Evolutionary conservation across 1,140 invertebrate species (phyloP), one percentile per base, ranked within the genome.

Genomic region (Drosophila prosaltans): DNA sequence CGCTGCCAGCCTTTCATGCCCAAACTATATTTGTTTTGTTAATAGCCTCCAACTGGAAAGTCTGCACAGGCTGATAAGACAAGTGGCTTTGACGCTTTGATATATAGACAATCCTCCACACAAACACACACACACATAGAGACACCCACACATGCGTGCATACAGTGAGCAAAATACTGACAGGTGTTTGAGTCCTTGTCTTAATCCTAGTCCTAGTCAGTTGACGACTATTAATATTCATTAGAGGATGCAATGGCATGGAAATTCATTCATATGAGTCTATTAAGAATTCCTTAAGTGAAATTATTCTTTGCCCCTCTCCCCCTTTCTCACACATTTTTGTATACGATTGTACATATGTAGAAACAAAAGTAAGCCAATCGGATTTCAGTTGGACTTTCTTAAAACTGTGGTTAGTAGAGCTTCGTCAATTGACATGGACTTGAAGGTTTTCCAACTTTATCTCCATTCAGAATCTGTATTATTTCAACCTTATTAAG

Each of bases 21-120:
- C 63, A 65, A 78, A 79, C 80, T 78, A 83, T 89, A 89, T 89
- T 89, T 89, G 80, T 89, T 89, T 89, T 81, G 84, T 84, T 89
- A 89, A 89, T 89, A 89, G 84, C 45, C 45, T 81, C 72, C 64
- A 65, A 69, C 76, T 89, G 78, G 75, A 84, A 68, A 78, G 84
- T 71, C 71, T 67, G 65, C 51, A n/a, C 71, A 62, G 43, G 2
- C 80, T 89, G 84, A 88, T 88, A 89, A 88, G 84, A 88, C 83
- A 88, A 88, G 84, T 89, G 84, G 80, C 83, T 85, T 88, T 80
- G 80, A 68, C 57, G 80, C 76, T 78, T 84, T 88, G 86, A 84
- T 89, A 89, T 72, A 89, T 88, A 80, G 77, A 39, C 58, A 43
- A 11, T 41, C 7, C 10, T 26, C n/a, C 36, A 40, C 36, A 21